Conservation (phyloP, 2,888 invertebrate genomes). For the Sialis lutaria region DNA sequence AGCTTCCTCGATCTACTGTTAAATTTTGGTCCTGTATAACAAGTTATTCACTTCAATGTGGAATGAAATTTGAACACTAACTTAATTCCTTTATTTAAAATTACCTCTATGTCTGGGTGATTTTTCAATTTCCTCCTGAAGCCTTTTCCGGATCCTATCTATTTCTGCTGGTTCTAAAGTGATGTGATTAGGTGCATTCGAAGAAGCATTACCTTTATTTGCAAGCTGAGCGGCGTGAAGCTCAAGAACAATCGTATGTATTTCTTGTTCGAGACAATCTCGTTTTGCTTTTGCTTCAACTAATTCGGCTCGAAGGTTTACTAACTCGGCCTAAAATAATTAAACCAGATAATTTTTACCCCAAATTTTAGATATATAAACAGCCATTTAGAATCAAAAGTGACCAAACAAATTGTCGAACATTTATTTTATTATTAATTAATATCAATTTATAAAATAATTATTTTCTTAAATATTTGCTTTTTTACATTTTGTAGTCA, state of each 20-base stretch:
- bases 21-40: too few relatives aligned
- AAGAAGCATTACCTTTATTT: conserved; percentile 18
- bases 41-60: too few relatives aligned
- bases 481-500: too few relatives aligned
- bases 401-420: neutral
- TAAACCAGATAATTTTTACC: neutral
- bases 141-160: conserved; percentile 24
- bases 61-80: too few relatives aligned
- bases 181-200: conserved; percentile 8
- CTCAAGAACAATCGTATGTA: conserved; percentile 40
- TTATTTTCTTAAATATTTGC: too few relatives aligned
- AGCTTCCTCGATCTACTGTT: too few relatives aligned
- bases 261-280: conserved; percentile 39
- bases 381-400: neutral
- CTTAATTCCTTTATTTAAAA: too few relatives aligned
- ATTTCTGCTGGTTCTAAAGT: conserved; percentile 26
- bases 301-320: conserved; percentile 55
- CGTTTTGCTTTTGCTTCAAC: conserved; percentile 47
- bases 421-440: neutral
- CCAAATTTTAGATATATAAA: neutral
- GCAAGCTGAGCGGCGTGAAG: conserved; percentile 40
- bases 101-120: conserved; percentile 23
- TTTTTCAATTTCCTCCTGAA: conserved; percentile 24
- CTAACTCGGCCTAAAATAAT: conserved; percentile 51
- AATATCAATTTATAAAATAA: too few relatives aligned